Evolutionary conservation across 2,797 vertebrate species (phyloP).

Genomic region (Gastrophryne carolinensis): DNA sequence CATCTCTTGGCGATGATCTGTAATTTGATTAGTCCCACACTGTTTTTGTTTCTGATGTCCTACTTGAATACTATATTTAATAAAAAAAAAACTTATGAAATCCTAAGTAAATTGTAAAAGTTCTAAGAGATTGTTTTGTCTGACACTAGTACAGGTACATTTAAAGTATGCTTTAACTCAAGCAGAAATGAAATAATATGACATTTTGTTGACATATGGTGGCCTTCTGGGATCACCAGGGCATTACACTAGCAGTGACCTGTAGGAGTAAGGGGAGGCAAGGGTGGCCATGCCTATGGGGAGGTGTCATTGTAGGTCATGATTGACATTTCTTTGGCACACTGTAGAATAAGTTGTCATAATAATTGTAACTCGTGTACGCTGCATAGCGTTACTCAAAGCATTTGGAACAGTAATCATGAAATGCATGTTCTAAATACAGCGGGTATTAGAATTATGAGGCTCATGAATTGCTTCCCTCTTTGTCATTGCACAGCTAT

Average conservation of each 20-base stretch:
- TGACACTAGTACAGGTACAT: too few relatives aligned
- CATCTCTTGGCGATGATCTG: too few relatives aligned
- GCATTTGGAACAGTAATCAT: conserved; percentile 4
- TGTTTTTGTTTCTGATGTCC: too few relatives aligned
- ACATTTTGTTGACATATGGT: conserved; percentile 7
- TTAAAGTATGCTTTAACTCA: too few relatives aligned
- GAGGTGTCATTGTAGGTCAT: background rate
- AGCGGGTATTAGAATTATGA: background rate
- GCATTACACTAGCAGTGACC: conserved; percentile 32
- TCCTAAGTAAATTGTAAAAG: too few relatives aligned
- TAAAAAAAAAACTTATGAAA: too few relatives aligned
- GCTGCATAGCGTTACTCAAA: background rate
- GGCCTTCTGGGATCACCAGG: conserved; percentile 43
- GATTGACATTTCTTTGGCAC: too few relatives aligned
- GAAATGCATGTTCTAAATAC: conserved; percentile 1
- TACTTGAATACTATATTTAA: too few relatives aligned
- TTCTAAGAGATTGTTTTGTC: too few relatives aligned
- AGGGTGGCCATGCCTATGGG: background rate
- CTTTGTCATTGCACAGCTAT: conserved; percentile 67
- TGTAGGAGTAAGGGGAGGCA: background rate
- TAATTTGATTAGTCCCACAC: too few relatives aligned
- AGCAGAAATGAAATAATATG: background rate
- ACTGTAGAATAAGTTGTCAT: too few relatives aligned
- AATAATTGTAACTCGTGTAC: conserved; percentile 7
- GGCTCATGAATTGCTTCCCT: conserved; percentile 25